Evolutionary conservation across 2,888 invertebrate genomes (phyloP), one percentile per base, ranked within the genome.

Genomic region (Scrobipalpa costella): DNA sequence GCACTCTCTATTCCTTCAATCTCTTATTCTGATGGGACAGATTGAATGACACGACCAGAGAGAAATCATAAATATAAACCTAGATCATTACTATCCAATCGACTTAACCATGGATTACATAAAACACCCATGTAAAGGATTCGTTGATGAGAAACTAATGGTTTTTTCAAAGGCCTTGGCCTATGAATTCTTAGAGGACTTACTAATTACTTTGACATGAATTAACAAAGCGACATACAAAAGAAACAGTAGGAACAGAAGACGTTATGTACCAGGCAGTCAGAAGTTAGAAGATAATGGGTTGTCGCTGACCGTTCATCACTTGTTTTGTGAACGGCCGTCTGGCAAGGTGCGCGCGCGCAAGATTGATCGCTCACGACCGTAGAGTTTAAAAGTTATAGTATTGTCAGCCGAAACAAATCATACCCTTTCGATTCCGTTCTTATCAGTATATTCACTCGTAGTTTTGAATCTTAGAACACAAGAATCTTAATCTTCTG

Each of bases 291-390:
- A 57, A 44, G n/a, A 44, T 44, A 44, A 44, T 38, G 44, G 27
- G 1, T 8, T 27, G 57, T 52, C 40, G 59, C 59, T 9, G 21
- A 33, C 58, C 52, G 62, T 62, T 52, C 57, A 62, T 71, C 57
- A 67, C 67, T 66, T 69, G 63, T 40, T 52, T 67, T 63, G 63
- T 34, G 21, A 61, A 47, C 68, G 71, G 73, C 73, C 72, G 73
- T 78, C 68, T 76, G 68, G 68, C 64, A 64, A 68, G 69, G 61
- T 77, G 79, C 78, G 82, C 80, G 69, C 63, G 79, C 79, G 77
- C 79, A 77, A 78, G 81, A 85, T 81, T 80, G 77, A 84, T 84
- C 74, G 76, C 71, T 76, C 73, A 68, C 71, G 74, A 65, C 57
- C 68, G 58, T 66, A 81, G 80, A 75, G 52, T 50, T 68, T 55